A percentile compares a stretch with the other conserved stretches of the same genome.
These are phyloP conservation scores for Micrastur ruficollis DNA, from an alignment of 2,797 vertebrate species.

Conservation along the genomic window DNA sequence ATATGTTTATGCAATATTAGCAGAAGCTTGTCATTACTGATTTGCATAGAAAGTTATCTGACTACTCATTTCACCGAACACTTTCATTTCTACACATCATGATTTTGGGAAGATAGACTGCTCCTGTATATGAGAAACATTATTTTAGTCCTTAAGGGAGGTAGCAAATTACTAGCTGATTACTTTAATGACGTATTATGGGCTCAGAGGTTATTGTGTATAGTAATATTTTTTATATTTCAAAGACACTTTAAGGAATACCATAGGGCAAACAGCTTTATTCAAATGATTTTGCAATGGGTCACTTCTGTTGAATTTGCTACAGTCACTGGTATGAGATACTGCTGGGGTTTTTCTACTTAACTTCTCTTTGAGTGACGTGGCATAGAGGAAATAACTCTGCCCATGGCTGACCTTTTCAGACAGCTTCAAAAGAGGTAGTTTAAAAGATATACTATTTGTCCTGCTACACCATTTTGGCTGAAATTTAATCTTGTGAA, in stretches of 20 bases:
- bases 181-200: background rate
- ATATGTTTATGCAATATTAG: background rate
- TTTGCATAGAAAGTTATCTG: background rate
- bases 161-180: background rate
- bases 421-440: background rate
- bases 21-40: background rate
- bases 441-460: background rate
- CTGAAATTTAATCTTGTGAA: background rate
- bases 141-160: background rate
- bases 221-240: background rate
- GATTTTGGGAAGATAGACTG: background rate
- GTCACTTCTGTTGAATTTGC: background rate
- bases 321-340: background rate
- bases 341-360: background rate
- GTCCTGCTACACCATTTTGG: background rate
- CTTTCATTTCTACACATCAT: background rate
- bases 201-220: background rate
- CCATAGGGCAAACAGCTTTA: background rate
- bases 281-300: background rate
- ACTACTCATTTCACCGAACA: background rate
- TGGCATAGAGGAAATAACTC: background rate
- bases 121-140: background rate
- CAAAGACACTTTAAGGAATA: background rate
- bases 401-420: background rate
- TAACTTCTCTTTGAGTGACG: background rate